Conservation (phyloP, 64 coral and sea anemone genomes). For the Pachyseris speciosa region DNA sequence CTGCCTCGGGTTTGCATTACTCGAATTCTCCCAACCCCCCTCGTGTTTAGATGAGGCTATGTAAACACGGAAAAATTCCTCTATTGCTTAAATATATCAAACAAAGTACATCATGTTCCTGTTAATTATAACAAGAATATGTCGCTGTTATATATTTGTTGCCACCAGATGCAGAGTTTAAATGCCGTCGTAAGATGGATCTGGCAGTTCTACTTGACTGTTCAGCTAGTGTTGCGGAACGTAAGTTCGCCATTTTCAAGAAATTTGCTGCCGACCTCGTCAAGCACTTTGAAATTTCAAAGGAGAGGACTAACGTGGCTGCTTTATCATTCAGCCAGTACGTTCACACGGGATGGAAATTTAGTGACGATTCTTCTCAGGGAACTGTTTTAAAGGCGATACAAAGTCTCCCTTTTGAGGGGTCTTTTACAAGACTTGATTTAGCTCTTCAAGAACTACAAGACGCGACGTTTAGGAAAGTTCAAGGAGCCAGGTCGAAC, state of each 20-base stretch:
- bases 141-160: too few species aligned
- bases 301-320: conserved; percentile 7
- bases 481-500: not conserved
- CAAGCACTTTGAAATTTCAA: conserved; percentile 28
- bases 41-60: too few species aligned
- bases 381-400: conserved; percentile 27
- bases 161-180: not conserved
- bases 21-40: too few species aligned
- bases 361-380: conserved; percentile 11
- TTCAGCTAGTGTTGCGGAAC: conserved; percentile 48
- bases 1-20: too few species aligned
- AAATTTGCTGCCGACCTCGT: too few species aligned
- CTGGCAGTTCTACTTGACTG: conserved; percentile 38
- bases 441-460: not conserved
- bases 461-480: not conserved
- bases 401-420: conserved; percentile 15
- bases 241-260: conserved; percentile 19
- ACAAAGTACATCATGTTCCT: too few species aligned
- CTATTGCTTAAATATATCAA: too few species aligned
- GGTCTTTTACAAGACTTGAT: not conserved
- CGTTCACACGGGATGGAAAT: not conserved
- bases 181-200: conserved; percentile 49
- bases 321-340: conserved; percentile 59
- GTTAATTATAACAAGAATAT: too few species aligned
- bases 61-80: too few species aligned